Conservation (phyloP, 2,888 invertebrate species). For the Drosophila gaucha region DNA sequence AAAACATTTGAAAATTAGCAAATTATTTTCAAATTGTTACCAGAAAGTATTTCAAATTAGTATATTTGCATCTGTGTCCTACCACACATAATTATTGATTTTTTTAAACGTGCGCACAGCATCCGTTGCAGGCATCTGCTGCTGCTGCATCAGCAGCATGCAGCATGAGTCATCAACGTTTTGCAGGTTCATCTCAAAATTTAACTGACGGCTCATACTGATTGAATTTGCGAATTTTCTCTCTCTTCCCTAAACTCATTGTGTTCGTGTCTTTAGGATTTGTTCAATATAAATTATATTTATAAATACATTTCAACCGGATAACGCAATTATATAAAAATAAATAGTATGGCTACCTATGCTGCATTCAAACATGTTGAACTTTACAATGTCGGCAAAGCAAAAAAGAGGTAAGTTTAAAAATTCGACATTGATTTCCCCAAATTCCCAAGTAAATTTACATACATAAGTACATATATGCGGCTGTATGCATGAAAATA, state of each 20-base stretch:
- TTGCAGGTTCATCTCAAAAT: slow-evolving; percentile 17
- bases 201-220: slow-evolving; percentile 12
- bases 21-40: slow-evolving; percentile 24
- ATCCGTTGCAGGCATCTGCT: slow-evolving; percentile 40
- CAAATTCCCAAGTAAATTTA: slow-evolving; percentile 5
- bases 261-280: slow-evolving; percentile 52
- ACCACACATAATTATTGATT: slow-evolving; percentile 37
- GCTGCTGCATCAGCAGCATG: slow-evolving; percentile 27
- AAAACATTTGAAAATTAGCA: slow-evolving; percentile 32
- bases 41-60: slow-evolving; percentile 16
- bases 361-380: slow-evolving; percentile 97
- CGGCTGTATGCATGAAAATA: slow-evolving; percentile 6
- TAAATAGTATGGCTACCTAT: slow-evolving; percentile 92
- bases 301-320: slow-evolving; percentile 14
- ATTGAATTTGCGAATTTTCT: slow-evolving; percentile 46
- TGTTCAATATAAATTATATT: slow-evolving; percentile 35
- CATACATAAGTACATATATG: slow-evolving; percentile 1
- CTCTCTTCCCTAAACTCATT: slow-evolving; percentile 10
- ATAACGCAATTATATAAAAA: slow-evolving; percentile 26
- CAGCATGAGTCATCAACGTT: slow-evolving; percentile 45
- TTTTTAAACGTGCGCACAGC: slow-evolving; percentile 37
- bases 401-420: slow-evolving; percentile 93
- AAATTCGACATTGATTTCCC: slow-evolving; percentile 3
- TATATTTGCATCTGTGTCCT: slow-evolving; percentile 1
- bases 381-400: slow-evolving; percentile 96